A percentile compares a stretch with the other conserved stretches of the same genome.
Conservation (phyloP, 1,140 invertebrate genomes). For the Penaeus indicus region DNA sequence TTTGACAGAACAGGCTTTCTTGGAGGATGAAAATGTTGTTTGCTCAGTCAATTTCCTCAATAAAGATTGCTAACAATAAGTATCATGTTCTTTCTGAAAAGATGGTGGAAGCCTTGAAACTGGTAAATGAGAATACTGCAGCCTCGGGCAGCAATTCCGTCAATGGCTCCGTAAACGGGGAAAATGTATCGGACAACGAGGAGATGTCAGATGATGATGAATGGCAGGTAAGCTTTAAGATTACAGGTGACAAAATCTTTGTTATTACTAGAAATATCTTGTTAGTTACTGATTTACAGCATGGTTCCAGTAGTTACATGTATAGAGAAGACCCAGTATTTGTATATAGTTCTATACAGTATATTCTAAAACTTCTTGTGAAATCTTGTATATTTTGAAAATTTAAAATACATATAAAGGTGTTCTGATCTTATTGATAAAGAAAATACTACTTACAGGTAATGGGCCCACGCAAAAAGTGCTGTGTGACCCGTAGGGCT, state of each 20-base stretch:
- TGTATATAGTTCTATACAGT: background rate
- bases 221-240: conserved; percentile 41
- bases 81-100: background rate
- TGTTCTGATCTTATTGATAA: background rate
- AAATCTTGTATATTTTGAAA: background rate
- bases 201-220: conserved; percentile 55
- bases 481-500: conserved; percentile 78
- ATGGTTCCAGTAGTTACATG: no score
- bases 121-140: conserved; percentile 37
- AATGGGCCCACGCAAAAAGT: conserved; percentile 78
- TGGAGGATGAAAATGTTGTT: background rate
- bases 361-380: background rate
- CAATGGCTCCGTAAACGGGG: conserved; percentile 50
- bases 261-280: no score
- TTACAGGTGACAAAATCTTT: no score
- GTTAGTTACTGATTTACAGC: background rate
- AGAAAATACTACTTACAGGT: conserved; percentile 68
- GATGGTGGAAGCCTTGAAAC: conserved; percentile 60
- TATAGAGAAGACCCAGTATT: background rate
- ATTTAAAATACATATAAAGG: background rate
- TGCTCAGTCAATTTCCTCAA: background rate
- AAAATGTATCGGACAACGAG: conserved; percentile 45
- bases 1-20: background rate
- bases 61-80: background rate
- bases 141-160: conserved; percentile 16